Evolutionary conservation across 1,140 invertebrate genomes (phyloP), one percentile per base, ranked within the genome.

Genomic region (Lamellibrachia luymesi): DNA sequence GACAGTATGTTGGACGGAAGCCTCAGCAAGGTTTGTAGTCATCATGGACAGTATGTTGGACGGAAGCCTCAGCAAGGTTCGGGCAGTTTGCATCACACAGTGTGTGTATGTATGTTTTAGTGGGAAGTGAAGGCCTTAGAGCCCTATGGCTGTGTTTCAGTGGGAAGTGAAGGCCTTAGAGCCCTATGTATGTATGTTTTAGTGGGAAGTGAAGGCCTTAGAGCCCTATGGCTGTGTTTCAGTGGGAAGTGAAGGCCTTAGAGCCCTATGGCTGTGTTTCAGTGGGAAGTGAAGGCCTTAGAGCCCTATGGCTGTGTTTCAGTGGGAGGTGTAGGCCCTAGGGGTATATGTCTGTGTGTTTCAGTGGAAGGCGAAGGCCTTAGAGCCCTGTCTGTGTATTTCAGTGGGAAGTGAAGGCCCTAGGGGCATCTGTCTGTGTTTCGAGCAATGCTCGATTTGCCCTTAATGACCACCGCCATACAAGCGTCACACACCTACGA

Each of bases 171-270:
- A n/a, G n/a, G n/a, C n/a, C n/a, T n/a, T 91, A 49, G 91, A 50
- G 50, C n/a, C 56, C 91, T 25, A 80, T 52, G n/a, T 92, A 10
- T 93, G 90, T 56, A 13, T 92, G 38, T 94, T 95, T 93, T 94
- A 97, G 94, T 99, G 99, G 99, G 98, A 98, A 96, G 98, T 98
- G 0, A 98, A 98, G 95, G 98, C 99, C 50, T 98, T 99, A 2
- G 98, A 99, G 94, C 99, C 99, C 56, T 99, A 99, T 2, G 97
- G 98, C 95, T 97, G 98, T 95, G n/a, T n/a, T n/a, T n/a, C n/a
- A n/a, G n/a, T n/a, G n/a, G n/a, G n/a, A n/a, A n/a, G n/a, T n/a
- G n/a, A n/a, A n/a, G n/a, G n/a, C 99, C 50, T 98, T 99, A 2
- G 98, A 99, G 94, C 99, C 99, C 56, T 99, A 99, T 2, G 97